Conservation (phyloP, 2,797 vertebrate genomes). For the Meda fulgida region DNA sequence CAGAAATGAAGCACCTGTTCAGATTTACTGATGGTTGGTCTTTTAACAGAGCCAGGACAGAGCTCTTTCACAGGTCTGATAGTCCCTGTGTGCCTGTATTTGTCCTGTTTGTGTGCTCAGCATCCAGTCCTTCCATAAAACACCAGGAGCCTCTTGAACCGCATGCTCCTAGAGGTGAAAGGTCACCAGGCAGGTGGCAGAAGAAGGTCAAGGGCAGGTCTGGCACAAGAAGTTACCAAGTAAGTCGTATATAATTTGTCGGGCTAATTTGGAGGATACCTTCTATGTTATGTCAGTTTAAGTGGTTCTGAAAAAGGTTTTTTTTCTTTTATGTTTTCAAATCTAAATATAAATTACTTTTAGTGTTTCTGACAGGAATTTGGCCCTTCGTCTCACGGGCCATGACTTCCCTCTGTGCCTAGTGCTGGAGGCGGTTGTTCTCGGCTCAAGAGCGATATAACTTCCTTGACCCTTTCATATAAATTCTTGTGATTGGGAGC, state of each 20-base stretch:
- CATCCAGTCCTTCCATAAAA: constrained; percentile 44
- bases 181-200: constrained; percentile 59
- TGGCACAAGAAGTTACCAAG: constrained; percentile 12
- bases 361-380: constrained; percentile 39
- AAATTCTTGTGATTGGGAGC: constrained; percentile 44
- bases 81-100: constrained; percentile 22
- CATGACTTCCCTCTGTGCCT: constrained; percentile 19
- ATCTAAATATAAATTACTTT: constrained; percentile 24
- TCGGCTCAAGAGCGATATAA: constrained; percentile 20
- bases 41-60: background rate
- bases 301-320: background rate
- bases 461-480: constrained; percentile 46
- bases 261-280: background rate
- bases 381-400: constrained; percentile 12
- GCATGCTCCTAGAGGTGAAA: constrained; percentile 59
- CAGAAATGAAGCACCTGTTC: background rate
- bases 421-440: constrained; percentile 39
- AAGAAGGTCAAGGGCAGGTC: constrained; percentile 61
- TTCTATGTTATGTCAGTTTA: constrained; percentile 7
- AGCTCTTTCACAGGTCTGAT: constrained; percentile 4
- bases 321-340: background rate
- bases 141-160: constrained; percentile 59
- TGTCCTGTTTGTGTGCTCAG: constrained; percentile 52
- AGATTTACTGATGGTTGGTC: background rate
- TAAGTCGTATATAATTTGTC: background rate